Conservation (phyloP, 2,888 invertebrate genomes). For the Anthophora plumipes region DNA sequence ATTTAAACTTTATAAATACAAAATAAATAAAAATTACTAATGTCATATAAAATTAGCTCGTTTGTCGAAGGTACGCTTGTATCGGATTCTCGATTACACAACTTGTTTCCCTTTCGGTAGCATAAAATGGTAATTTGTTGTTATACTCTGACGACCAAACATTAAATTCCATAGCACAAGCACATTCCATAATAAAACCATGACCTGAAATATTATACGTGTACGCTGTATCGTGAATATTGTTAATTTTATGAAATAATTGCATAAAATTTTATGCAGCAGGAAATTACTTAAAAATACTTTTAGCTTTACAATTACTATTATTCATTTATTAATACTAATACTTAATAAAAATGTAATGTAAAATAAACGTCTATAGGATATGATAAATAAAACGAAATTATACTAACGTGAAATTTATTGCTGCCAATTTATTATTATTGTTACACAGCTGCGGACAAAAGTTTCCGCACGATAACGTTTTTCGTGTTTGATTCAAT, state of each 20-base stretch:
- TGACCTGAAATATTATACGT: conserved; percentile 62
- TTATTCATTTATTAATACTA: too few relatives aligned
- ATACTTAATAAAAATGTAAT: too few relatives aligned
- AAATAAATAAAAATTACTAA: conserved; percentile 54
- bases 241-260: not conserved
- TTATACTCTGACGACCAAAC: conserved; percentile 73
- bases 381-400: too few relatives aligned
- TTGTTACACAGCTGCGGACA: too few relatives aligned
- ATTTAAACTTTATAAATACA: conserved; percentile 50
- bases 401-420: too few relatives aligned
- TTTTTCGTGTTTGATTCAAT: too few relatives aligned
- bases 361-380: too few relatives aligned
- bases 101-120: conserved; percentile 70
- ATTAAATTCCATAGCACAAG: conserved; percentile 83
- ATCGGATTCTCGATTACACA: conserved; percentile 79
- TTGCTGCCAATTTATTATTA: too few relatives aligned
- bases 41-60: conserved; percentile 9
- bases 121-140: conserved; percentile 77
- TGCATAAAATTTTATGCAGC: not conserved
- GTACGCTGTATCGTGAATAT: not conserved
- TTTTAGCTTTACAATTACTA: too few relatives aligned
- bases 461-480: too few relatives aligned
- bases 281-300: too few relatives aligned
- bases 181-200: conserved; percentile 80
- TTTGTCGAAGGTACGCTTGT: conserved; percentile 68